Base-by-base conservation (phyloP, 2,888 invertebrate species). In the Erebia ligea region DNA sequence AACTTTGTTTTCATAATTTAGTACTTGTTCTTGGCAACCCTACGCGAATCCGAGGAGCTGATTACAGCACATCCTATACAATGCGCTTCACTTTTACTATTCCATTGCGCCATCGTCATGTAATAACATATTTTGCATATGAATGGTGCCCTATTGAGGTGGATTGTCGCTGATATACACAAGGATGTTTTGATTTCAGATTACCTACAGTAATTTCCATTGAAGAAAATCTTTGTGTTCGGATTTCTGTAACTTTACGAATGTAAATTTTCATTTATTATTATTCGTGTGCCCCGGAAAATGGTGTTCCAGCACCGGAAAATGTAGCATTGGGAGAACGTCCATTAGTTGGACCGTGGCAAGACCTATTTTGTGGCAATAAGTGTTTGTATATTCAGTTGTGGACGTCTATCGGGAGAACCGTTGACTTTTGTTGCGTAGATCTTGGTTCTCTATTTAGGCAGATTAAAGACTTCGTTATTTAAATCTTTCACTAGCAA, bases 21-120 rank as follows among this genome's bases (percentile, higher is more conserved):
- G n/a, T 50, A 10, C 19, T 11, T 11, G 2, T 13, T 4, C 1
- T 45, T 19, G 56, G n/a, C 66, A 58, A n/a, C 66, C 66, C 57
- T 58, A 17, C 10, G 25, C n/a, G 25, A 58, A 15, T 48, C 48
- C 10, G 34, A 67, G 66, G 77, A 71, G 76, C 67, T 74, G 77
- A 80, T 87, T 86, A 85, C 83, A 80, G 82, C 84, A 86, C 79
- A 82, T 81, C 79, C 79, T 75, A 70, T 79, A 82, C 82, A 83
- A 82, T 81, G 79, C 82, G 75, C 76, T 76, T 84, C 84, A 88
- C 90, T 90, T 89, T 90, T 89, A 89, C 89, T 86, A 75, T 80
- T 79, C 75, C 80, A 80, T 83, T 82, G 81, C 82, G 73, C 67
- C 71, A 76, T 67, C 68, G 69, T 71, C 50, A 73, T 72, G 72